A percentile compares a stretch with the other conserved stretches of the same genome.
phyloP scores from a whole-genome alignment of 2,113 vertebrate species.

The Tyrannus savana region DNA sequence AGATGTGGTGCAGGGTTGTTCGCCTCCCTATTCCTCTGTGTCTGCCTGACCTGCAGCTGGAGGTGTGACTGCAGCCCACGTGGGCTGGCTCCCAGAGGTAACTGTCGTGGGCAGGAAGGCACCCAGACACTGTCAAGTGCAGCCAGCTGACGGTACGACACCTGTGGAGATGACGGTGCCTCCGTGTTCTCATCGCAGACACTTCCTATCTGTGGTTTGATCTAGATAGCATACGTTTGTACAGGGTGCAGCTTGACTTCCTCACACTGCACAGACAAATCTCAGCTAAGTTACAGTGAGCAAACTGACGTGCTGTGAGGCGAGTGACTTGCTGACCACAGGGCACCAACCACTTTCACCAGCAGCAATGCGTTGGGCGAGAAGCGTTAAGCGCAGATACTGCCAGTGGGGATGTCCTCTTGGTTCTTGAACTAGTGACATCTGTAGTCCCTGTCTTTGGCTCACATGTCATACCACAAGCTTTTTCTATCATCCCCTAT shows the following conservation, averaged over 20 bases:
- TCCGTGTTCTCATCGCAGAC: fast-evolving
- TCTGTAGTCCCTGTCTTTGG: background rate
- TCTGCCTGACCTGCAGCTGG: too few relatives aligned
- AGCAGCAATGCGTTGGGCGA: fast-evolving
- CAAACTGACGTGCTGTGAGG: fast-evolving
- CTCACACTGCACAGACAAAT: background rate
- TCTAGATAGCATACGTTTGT: background rate
- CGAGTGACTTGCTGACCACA: background rate
- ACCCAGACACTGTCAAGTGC: fast-evolving
- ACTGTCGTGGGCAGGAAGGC: fast-evolving
- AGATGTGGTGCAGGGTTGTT: background rate
- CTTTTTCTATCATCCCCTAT: background rate
- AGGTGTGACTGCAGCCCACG: fast-evolving
- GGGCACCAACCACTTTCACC: background rate
- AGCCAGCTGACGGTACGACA: background rate
- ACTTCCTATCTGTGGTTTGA: background rate
- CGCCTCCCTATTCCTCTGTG: background rate
- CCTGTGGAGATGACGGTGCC: fast-evolving
- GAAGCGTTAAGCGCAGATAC: background rate
- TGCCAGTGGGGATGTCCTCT: background rate
- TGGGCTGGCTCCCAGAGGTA: background rate
- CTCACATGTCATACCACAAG: background rate
- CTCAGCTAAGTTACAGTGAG: background rate
- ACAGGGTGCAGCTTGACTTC: background rate
- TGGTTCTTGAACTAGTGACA: background rate